phyloP scores from a whole-genome alignment of 2,797 vertebrate species.

The Capromys pilorides region DNA sequence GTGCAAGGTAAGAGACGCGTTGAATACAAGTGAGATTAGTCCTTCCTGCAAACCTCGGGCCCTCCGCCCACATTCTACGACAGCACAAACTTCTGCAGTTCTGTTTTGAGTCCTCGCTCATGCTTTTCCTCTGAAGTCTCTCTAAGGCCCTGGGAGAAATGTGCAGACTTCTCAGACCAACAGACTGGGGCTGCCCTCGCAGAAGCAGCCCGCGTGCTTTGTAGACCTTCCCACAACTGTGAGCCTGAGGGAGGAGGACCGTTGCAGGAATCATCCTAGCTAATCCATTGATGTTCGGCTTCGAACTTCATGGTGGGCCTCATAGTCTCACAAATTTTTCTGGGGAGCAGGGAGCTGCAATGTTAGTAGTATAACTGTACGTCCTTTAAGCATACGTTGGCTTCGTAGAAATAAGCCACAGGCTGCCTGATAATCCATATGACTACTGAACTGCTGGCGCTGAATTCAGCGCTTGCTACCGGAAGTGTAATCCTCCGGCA shows the following conservation, averaged over 20 bases:
- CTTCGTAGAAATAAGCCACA: not conserved
- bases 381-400: not conserved
- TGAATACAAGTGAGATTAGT: conserved; percentile 16
- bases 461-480: not conserved
- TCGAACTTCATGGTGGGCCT: not conserved
- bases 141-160: not conserved
- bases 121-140: not conserved
- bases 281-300: conserved; percentile 24
- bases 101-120: not conserved
- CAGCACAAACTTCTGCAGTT: not conserved
- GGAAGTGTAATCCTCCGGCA: no score
- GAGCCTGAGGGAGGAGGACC: not conserved
- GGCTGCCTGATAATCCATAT: not conserved
- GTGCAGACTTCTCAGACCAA: not conserved
- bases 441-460: not conserved
- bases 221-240: not conserved
- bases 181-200: not conserved
- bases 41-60: not conserved
- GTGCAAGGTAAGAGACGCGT: not conserved
- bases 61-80: not conserved
- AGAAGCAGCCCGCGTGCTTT: not conserved
- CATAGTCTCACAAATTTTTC: not conserved
- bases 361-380: not conserved
- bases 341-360: no score
- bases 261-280: not conserved